A percentile compares a stretch with the other conserved stretches of the same genome.
Evolutionary conservation across 2,797 vertebrate species (phyloP).

Genomic region (Erethizon dorsatum): DNA sequence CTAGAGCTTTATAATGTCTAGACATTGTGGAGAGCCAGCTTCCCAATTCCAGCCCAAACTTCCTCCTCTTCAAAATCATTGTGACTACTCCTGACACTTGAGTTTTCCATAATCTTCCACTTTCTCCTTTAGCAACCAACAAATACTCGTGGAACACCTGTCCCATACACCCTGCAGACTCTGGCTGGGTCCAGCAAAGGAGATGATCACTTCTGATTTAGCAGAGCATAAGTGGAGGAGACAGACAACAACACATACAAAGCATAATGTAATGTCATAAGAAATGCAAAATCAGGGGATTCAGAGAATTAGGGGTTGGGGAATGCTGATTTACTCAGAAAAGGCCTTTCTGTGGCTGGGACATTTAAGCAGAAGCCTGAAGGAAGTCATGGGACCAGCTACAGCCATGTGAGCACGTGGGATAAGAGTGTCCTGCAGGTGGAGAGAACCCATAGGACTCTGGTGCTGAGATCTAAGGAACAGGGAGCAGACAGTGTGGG

Average conservation of each 20-base stretch:
- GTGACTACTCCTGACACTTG: neutral
- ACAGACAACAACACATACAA: neutral
- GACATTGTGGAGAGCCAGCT: neutral
- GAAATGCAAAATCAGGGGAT: neutral
- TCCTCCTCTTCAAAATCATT: neutral
- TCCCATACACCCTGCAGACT: neutral
- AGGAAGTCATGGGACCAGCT: neutral
- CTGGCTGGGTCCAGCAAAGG: neutral
- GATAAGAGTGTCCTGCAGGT: too few species aligned
- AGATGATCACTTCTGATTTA: neutral
- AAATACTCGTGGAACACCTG: too few species aligned
- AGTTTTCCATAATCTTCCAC: neutral
- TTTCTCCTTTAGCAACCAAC: neutral
- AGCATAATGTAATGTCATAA: neutral
- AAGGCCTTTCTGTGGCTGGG: too few species aligned
- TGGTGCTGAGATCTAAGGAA: neutral
- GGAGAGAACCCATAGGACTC: too few species aligned
- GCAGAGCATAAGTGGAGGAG: neutral
- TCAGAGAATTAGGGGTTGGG: neutral
- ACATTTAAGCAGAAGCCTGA: neutral
- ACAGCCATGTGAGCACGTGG: neutral
- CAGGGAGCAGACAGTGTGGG: neutral
- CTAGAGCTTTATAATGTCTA: neutral
- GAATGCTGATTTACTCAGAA: neutral
- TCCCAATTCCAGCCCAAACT: neutral